Evolutionary conservation across 2,797 vertebrate genomes (phyloP).

Genomic region (Echeneis naucrates): DNA sequence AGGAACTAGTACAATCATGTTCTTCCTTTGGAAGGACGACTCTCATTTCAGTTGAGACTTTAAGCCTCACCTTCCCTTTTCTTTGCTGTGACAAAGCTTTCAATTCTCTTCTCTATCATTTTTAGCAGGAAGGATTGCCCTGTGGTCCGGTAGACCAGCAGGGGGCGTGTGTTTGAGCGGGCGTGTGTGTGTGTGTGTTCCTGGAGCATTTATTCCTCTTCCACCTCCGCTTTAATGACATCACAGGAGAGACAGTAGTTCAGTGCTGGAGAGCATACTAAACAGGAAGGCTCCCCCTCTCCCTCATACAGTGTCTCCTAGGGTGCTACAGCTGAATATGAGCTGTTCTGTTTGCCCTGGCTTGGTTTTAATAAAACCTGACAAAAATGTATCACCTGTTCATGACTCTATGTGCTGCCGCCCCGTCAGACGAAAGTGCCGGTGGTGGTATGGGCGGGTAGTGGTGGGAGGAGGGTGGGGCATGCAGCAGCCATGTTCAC

Average conservation of each 20-base stretch:
- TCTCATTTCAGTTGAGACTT: constrained; percentile 43
- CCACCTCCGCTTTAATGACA: constrained; percentile 72
- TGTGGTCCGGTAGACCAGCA: constrained; percentile 63
- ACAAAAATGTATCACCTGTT: constrained; percentile 86
- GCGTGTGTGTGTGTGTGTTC: constrained; percentile 39
- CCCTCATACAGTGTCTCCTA: constrained; percentile 70
- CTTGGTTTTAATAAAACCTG: constrained; percentile 84
- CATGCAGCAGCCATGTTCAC: constrained; percentile 75
- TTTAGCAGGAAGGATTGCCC: constrained; percentile 52
- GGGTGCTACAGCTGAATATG: constrained; percentile 81
- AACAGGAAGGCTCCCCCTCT: constrained; percentile 61
- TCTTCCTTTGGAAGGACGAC: constrained; percentile 16
- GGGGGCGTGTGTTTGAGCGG: constrained; percentile 52
- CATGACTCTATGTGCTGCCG: constrained; percentile 78
- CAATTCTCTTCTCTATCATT: constrained; percentile 37
- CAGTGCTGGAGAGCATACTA: constrained; percentile 70
- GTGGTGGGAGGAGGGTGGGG: constrained; percentile 21
- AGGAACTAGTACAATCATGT: constrained; percentile 1
- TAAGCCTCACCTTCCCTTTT: constrained; percentile 39
- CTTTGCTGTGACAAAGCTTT: constrained; percentile 34
- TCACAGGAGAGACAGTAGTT: constrained; percentile 69
- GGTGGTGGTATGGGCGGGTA: constrained; percentile 18
- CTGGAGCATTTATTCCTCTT: constrained; percentile 49
- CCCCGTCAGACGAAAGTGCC: constrained; percentile 73
- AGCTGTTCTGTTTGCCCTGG: constrained; percentile 81